Conservation (phyloP, 2,797 vertebrate genomes). For the Pangasius krempfi region DNA sequence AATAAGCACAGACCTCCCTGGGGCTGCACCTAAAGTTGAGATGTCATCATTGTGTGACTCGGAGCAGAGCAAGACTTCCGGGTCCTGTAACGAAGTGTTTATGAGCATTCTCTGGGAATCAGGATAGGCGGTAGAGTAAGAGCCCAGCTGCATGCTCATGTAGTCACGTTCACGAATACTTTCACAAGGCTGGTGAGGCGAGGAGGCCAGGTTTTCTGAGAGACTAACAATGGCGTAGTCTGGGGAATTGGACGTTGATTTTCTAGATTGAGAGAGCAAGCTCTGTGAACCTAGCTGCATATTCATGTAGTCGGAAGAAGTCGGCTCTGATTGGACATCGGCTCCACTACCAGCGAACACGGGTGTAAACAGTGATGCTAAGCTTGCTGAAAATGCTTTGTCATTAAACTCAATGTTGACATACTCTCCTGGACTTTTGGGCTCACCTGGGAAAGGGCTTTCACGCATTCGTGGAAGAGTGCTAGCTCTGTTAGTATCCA, state of each 20-base stretch:
- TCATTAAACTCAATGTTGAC: constrained; percentile 84
- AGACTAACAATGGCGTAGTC: constrained; percentile 56
- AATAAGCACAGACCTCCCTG: constrained; percentile 66
- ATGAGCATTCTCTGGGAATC: constrained; percentile 66
- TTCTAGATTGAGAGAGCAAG: constrained; percentile 59
- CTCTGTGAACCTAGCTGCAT: constrained; percentile 75
- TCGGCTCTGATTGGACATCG: constrained; percentile 61
- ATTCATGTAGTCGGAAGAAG: constrained; percentile 80
- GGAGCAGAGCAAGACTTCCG: constrained; percentile 59
- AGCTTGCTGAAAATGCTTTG: constrained; percentile 70
- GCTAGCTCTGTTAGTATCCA: constrained; percentile 82
- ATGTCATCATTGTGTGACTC: constrained; percentile 47
- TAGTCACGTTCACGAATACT: constrained; percentile 71
- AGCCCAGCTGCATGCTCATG: constrained; percentile 75
- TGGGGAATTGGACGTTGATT: constrained; percentile 51
- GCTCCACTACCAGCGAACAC: constrained; percentile 57
- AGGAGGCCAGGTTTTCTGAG: constrained; percentile 35
- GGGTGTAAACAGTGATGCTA: constrained; percentile 60
- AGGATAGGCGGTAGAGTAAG: constrained; percentile 67
- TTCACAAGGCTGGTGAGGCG: constrained; percentile 42
- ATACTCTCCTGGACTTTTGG: constrained; percentile 85
- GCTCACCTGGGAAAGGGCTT: constrained; percentile 77
- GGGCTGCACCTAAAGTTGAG: constrained; percentile 44
- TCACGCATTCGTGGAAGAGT: constrained; percentile 83
- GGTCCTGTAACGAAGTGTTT: constrained; percentile 53